Base-by-base conservation (phyloP, 2,113 vertebrate species). In the Osmerus mordax region DNA sequence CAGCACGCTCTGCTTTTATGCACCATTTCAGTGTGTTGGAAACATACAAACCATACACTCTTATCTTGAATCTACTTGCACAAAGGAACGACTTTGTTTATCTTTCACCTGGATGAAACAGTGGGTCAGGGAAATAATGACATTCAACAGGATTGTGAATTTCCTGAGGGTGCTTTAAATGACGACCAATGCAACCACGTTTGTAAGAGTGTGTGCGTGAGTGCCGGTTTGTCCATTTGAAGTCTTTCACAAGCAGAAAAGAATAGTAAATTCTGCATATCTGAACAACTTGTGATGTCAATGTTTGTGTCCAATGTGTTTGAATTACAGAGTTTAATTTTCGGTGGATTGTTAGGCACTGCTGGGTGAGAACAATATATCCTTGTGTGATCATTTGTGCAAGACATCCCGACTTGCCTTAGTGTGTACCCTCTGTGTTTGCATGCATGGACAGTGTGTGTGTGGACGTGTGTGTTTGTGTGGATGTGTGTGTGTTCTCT, bases 11-110 rank as follows among this genome's bases (percentile, higher is more conserved):
- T 78, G 66, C 78, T 80, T 81, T 86, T 41, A 87, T 89, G 85
- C 87, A 90, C 89, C 89, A 84, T 83, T 87, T 72, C 69, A 77
- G 64, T 74, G 76, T 81, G 85, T 81, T 73, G 25, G 51, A 87
- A 81, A 85, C 87, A 78, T 80, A 83, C 23, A 7, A 5, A 9
- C 9, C 41, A 47, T 2, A 12, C 41, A 47, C 41, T 47, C 32
- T 36, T 36, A 4, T 36, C 41, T 1, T 7, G 41, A 47, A 47
- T 47, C 41, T 47, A 47, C 41, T 9, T 12, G 9, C 2, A 11
- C 41, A 7, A 47, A 47, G 41, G 41, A 11, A 12, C 41, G 7
- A 12, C 41, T 12, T 47, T 47, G 41, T 47, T 47, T 47, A 12
- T 47, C 41, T 47, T 47, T 47, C 41, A 47, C 41, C 41, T 47